These are phyloP conservation scores for Desmophyllum pertusum DNA, from an alignment of 92 coral and sea anemone genomes.

Conservation along the genomic window DNA sequence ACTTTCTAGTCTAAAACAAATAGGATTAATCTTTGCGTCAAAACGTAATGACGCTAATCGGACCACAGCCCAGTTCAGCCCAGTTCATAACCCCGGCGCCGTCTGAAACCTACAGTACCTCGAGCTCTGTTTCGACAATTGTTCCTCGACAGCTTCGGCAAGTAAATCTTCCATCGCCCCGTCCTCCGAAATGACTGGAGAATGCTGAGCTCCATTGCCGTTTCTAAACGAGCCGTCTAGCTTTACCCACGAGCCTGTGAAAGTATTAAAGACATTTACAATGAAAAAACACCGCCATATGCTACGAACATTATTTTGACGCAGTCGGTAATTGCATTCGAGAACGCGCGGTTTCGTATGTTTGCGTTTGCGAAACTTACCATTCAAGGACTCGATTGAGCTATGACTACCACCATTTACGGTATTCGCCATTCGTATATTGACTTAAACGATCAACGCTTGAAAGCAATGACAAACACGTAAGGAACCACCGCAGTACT, in stretches of 20 bases:
- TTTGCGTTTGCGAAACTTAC: constrained; percentile 43
- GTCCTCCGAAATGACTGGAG: constrained; percentile 87
- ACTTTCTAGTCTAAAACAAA: not conserved
- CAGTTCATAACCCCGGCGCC: not conserved
- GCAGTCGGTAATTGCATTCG: constrained; percentile 11
- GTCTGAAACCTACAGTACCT: constrained; percentile 47
- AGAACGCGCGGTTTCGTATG: constrained; percentile 23
- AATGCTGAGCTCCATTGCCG: constrained; percentile 85
- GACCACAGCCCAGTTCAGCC: constrained; percentile 26
- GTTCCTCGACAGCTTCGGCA: constrained; percentile 96
- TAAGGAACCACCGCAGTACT: not conserved
- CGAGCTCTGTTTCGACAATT: constrained; percentile 63
- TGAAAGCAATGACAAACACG: not conserved
- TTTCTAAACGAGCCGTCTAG: constrained; percentile 83
- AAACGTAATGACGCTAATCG: not conserved
- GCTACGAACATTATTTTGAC: constrained; percentile 16
- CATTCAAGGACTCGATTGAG: constrained; percentile 90
- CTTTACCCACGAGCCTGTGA: constrained; percentile 95
- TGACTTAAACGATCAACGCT: not conserved
- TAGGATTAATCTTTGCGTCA: not conserved
- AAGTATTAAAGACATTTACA: constrained; percentile 9
- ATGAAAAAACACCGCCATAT: not conserved
- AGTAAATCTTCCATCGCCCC: constrained; percentile 95
- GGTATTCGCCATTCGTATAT: constrained; percentile 52
- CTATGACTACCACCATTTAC: constrained; percentile 85